phyloP scores from a whole-genome alignment of 1,140 invertebrate genomes.

The Drosophila prosaltans region DNA sequence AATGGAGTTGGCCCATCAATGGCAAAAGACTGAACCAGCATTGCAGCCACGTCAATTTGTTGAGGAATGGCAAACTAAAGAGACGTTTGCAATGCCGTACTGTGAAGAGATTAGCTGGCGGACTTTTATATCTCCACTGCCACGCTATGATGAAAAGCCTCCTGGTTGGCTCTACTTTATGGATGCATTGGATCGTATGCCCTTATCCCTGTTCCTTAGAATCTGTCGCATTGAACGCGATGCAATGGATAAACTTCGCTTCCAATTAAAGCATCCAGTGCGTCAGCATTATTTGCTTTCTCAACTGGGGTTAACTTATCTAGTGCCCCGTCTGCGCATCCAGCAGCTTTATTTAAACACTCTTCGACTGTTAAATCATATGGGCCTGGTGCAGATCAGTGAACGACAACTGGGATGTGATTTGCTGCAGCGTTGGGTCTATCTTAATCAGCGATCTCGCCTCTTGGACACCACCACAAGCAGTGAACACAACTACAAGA shows the following conservation, averaged over 20 bases:
- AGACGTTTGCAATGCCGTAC: constrained; percentile 83
- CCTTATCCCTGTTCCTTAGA: constrained; percentile 89
- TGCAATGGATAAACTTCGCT: constrained; percentile 85
- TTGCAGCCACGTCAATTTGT: constrained; percentile 49
- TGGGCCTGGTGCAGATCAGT: constrained; percentile 87
- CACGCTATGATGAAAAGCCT: constrained; percentile 85
- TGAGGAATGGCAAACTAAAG: constrained; percentile 82
- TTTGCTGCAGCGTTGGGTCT: constrained; percentile 86
- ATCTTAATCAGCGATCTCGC: constrained; percentile 86
- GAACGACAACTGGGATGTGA: constrained; percentile 87
- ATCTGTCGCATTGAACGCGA: constrained; percentile 86
- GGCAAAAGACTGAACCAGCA: constrained; percentile 80
- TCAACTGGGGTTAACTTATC: constrained; percentile 51
- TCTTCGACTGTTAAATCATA: constrained; percentile 85
- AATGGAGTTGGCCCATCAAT: constrained; percentile 81
- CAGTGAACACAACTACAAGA: constrained; percentile 86
- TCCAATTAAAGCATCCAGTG: constrained; percentile 88
- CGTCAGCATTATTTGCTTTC: constrained; percentile 87
- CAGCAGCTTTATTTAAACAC: constrained; percentile 88
- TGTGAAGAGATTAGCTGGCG: constrained; percentile 86
- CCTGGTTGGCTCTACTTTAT: constrained; percentile 90
- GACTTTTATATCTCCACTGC: constrained; percentile 90
- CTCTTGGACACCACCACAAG: constrained; percentile 88
- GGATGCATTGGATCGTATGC: constrained; percentile 89
- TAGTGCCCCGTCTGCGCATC: constrained; percentile 77